Evolutionary conservation across 35 echinoderm and acorn worm species (phyloP), one percentile per base, ranked within the genome.

Genomic region (Lytechinus pictus): DNA sequence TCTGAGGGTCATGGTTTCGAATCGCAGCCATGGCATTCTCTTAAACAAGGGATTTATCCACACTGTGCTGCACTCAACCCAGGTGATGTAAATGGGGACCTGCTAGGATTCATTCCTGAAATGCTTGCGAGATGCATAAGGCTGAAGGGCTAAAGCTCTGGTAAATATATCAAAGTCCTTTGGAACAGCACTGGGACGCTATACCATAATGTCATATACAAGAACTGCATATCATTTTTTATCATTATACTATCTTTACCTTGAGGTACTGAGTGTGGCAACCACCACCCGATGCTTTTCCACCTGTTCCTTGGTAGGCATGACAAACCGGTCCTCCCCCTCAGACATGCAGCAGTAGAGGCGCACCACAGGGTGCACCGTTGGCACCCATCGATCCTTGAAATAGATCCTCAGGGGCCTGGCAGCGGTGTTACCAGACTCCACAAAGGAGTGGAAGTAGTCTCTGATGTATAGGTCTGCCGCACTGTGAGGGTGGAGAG

Each of bases 381-480:
- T 99, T 33, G 87, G 96, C 11, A 97, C 96, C 98, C 98, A 99
- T 8, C 98, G 95, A 94, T 98, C 96, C 88, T 98, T 98, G 96
- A 99, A 99, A 96, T 99, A 99, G 95, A 99, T 98, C 27, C 98
- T 72, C 6, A 99, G 97, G 19, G 98, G 98, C 2, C 94, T 94
- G 54, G 98, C 98, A 11, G 96, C 97, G 27, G 89, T 95, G 95
- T 97, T 96, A 14, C 98, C 98, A 1, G 98, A 95, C 87, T 96
- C 94, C 1, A 99, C 97, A 79, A 97, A 99, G 33, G 97, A 89
- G 72, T 99, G 98, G 28, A 99, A 95, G 96, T 99, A 99, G 86
- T 99, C 98, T 86, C 95, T 95, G 55, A 99, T 99, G 95, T 99
- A 99, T 10, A 99, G 94, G 90, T 99, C 98, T 14, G 97, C 98